Percentiles rank a stretch among this genome's conserved stretches.
phyloP scores from a whole-genome alignment of 2,888 invertebrate species.

The Ischnus inquisitorius region DNA sequence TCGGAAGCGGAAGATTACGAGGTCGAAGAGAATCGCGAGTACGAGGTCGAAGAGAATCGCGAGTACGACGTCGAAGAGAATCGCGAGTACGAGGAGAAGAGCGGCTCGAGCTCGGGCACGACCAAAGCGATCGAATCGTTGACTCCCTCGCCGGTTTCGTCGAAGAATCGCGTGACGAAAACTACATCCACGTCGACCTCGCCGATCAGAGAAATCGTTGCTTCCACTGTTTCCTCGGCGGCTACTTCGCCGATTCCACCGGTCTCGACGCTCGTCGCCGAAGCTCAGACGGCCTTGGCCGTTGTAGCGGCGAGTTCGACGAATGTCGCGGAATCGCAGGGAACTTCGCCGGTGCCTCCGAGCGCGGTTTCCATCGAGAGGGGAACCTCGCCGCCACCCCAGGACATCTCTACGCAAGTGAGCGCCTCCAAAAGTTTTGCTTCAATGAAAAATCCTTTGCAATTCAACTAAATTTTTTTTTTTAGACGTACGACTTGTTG shows the following conservation, averaged over 20 bases:
- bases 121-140: constrained; percentile 18
- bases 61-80: constrained; percentile 18
- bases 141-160: constrained; percentile 4
- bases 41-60: constrained; percentile 38
- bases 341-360: constrained; percentile 6
- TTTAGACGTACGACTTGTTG: constrained; percentile 87
- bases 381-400: constrained; percentile 95
- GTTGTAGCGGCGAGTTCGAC: constrained; percentile 12
- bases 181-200: constrained; percentile 66
- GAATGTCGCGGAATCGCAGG: constrained; percentile 1
- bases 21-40: constrained; percentile 23
- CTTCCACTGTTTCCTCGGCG: neutral
- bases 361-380: constrained; percentile 61
- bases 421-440: neutral
- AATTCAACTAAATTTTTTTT: constrained; percentile 67
- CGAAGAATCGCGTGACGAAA: constrained; percentile 41
- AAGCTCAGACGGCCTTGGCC: constrained; percentile 7
- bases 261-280: neutral
- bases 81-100: constrained; percentile 38
- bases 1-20: constrained; percentile 13
- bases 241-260: neutral
- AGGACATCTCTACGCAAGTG: constrained; percentile 95
- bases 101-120: constrained; percentile 6
- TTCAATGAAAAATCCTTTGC: neutral
- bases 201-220: constrained; percentile 65